Conservation (phyloP, 2,113 vertebrate genomes). For the Cochlearius cochlearius region DNA sequence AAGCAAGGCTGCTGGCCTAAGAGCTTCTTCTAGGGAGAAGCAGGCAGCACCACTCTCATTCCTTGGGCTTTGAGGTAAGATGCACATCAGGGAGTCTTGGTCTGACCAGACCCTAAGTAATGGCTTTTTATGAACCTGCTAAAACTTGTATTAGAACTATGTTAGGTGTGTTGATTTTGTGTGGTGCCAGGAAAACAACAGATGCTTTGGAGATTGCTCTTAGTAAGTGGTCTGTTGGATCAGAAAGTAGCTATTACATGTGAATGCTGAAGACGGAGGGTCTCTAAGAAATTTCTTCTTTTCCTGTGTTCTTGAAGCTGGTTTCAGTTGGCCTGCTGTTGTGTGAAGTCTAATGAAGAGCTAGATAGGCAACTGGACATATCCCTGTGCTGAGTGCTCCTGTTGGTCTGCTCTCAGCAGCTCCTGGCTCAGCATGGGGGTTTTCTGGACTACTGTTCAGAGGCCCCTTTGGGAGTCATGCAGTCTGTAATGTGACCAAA, state of each 20-base stretch:
- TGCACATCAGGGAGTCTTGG: accelerated
- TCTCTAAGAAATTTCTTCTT: neutral
- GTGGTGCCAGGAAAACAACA: neutral
- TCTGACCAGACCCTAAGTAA: neutral
- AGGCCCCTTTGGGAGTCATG: neutral
- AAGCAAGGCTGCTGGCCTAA: neutral
- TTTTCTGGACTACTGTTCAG: neutral
- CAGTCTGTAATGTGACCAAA: neutral
- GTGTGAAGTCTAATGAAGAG: neutral
- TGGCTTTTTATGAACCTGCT: neutral
- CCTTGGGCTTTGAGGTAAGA: neutral
- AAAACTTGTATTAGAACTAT: neutral
- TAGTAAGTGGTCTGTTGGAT: neutral
- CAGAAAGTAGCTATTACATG: neutral
- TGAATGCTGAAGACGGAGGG: neutral
- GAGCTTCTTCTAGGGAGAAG: accelerated
- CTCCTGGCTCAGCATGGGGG: neutral
- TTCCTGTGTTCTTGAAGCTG: neutral
- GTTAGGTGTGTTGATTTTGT: neutral
- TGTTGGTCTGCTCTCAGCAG: neutral
- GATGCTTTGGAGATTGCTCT: neutral
- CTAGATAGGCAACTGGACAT: accelerated
- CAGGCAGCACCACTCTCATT: accelerated
- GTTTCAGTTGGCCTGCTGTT: neutral
- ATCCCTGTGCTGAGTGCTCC: neutral